Evolutionary conservation across 2,797 vertebrate species (phyloP).

Genomic region (Merluccius polli): DNA sequence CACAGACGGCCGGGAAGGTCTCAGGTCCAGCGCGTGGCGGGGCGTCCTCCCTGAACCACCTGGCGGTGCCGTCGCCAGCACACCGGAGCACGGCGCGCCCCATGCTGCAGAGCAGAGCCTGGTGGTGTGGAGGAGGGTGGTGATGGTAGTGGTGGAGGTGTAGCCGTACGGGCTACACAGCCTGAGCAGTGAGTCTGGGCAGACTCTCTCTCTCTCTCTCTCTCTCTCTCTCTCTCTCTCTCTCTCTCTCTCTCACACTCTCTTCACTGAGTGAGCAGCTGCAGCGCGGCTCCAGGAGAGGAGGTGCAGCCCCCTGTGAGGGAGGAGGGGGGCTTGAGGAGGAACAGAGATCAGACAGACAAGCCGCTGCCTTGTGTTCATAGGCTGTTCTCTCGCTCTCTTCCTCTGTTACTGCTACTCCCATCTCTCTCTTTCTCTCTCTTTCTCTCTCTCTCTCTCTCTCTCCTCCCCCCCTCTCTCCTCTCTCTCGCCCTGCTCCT

Average conservation of each 20-base stretch:
- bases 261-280: no score
- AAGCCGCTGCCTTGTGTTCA: no score
- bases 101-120: background rate
- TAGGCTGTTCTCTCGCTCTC: no score
- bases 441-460: conserved; percentile 1
- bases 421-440: background rate
- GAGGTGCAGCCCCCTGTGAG: no score
- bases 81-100: background rate
- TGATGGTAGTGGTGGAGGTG: no score
- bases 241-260: background rate
- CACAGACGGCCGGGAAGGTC: background rate
- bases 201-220: no score
- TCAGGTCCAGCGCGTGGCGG: background rate
- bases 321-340: no score
- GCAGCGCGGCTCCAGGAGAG: no score
- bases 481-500: no score
- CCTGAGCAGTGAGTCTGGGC: background rate
- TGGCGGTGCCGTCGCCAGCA: background rate
- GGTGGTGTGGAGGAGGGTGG: background rate
- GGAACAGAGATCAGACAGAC: no score
- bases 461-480: background rate
- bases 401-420: no score
- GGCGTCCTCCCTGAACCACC: background rate
- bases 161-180: background rate
- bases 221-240: background rate